Conservation (phyloP, 1,140 invertebrate species). For the Drosophila orosa region DNA sequence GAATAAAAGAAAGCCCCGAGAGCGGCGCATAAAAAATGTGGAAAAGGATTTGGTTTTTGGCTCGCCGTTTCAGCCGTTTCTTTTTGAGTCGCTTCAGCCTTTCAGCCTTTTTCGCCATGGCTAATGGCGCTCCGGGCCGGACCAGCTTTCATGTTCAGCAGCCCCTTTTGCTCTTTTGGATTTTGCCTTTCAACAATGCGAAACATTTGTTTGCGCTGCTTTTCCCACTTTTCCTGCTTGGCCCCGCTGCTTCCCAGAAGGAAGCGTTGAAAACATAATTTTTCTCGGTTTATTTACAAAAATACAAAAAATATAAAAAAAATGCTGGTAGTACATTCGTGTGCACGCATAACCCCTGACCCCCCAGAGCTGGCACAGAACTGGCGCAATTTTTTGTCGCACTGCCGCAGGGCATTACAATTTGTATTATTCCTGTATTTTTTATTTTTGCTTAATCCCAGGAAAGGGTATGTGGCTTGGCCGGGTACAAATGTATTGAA, state of each 20-base stretch:
- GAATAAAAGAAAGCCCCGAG: constrained; percentile 44
- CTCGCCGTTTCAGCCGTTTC: constrained; percentile 35
- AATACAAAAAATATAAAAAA: constrained; percentile 18
- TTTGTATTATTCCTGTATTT: constrained; percentile 45
- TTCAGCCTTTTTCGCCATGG: constrained; percentile 46
- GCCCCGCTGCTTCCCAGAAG: constrained; percentile 11
- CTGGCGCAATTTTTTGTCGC: constrained; percentile 46
- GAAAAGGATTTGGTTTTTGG: constrained; percentile 70
- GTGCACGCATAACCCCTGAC: constrained; percentile 26
- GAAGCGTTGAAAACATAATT: constrained; percentile 62
- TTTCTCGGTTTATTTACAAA: constrained; percentile 51
- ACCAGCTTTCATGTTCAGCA: constrained; percentile 51
- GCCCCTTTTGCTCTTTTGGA: constrained; percentile 39
- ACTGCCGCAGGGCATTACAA: constrained; percentile 61
- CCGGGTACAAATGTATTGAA: not conserved
- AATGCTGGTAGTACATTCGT: constrained; percentile 6
- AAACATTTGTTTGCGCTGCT: constrained; percentile 77
- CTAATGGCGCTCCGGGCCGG: constrained; percentile 73
- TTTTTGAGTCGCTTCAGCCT: constrained; percentile 14
- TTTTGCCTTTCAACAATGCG: constrained; percentile 67
- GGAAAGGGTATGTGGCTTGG: not conserved
- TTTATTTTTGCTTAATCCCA: constrained; percentile 1
- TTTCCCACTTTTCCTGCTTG: constrained; percentile 15
- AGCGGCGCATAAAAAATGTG: constrained; percentile 58
- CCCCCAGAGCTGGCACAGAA: constrained; percentile 22